Evolutionary conservation across 2,113 vertebrate genomes (phyloP), one percentile per base, ranked within the genome.

Genomic region (Charadrius vociferus): DNA sequence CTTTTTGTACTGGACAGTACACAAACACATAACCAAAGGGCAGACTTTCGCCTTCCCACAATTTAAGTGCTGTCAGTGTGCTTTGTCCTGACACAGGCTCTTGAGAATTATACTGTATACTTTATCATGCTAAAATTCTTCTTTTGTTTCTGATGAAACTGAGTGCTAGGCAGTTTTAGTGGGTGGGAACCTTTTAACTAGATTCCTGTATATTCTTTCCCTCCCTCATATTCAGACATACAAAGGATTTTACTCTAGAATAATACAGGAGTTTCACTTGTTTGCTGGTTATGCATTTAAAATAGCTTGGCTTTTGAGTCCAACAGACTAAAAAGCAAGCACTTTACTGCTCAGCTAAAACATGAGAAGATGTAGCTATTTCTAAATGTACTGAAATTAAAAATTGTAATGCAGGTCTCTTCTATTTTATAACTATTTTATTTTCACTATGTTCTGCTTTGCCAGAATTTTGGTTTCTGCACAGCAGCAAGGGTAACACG

Each of bases 391-490:
- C 24, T 58, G 53, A 80, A 72, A 91, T 68, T 39, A 50, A 86
- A 62, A 87, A 32, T 5, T 53, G 7, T n/a, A 53, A 84, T 24
- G 55, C 32, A 85, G 11, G 2, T 19, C 18, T 62, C 4, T 26
- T 82, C 41, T 75, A 10, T 58, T 89, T 90, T 74, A 23, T 68
- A 88, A 95, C 36, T 43, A 4, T 88, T 87, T 86, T 68, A n/a
- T 88, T 39, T 77, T 65, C 9, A n/a, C 23, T 91, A 1, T 90
- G 52, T 92, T 94, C 77, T 85, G 17, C 70, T 85, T 72, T 94
- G 29, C n/a, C 90, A 98, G 98, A 97, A 97, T 88, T 96, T 96
- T 43, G 98, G 98, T 32, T 98, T 98, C 96, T 99, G 98, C 80
- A 97, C 53, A 67, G 97, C 95, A 7, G 34, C 34, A 3, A 12